A percentile compares a stretch with the other conserved stretches of the same genome.
Evolutionary conservation across 1,140 invertebrate genomes (phyloP).

Genomic region (Parasteatoda tepidariorum): DNA sequence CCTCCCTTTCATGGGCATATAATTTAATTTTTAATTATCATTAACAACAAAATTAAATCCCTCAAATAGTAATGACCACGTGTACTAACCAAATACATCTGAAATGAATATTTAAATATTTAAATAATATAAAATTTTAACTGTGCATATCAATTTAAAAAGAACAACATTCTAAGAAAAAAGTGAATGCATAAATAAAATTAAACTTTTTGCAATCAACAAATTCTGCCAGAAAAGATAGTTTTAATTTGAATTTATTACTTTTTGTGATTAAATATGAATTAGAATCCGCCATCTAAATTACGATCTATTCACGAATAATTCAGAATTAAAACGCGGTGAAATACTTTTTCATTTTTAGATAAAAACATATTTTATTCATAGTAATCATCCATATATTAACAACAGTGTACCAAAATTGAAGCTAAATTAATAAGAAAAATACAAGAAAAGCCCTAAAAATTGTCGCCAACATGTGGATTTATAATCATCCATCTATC

Average conservation of each 20-base stretch:
- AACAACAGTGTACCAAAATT: constrained; percentile 33
- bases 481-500: constrained; percentile 25
- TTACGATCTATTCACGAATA: not conserved
- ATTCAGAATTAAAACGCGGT: constrained; percentile 8
- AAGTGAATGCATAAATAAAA: too few species aligned
- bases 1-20: too few species aligned
- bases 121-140: too few species aligned
- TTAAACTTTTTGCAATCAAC: too few species aligned
- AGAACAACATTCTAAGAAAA: too few species aligned
- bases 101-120: too few species aligned
- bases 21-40: too few species aligned
- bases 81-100: too few species aligned
- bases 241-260: not conserved
- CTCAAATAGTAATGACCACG: too few species aligned
- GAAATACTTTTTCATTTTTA: constrained; percentile 8
- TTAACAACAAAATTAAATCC: too few species aligned
- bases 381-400: constrained; percentile 54
- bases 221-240: too few species aligned
- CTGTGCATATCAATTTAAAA: too few species aligned
- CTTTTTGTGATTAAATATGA: not conserved
- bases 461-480: constrained; percentile 33
- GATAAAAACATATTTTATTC: constrained; percentile 50
- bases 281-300: constrained; percentile 14
- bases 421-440: constrained; percentile 53
- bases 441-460: constrained; percentile 13